Conservation (phyloP, 2,888 invertebrate species). For the Synanthedon tipuliformis region DNA sequence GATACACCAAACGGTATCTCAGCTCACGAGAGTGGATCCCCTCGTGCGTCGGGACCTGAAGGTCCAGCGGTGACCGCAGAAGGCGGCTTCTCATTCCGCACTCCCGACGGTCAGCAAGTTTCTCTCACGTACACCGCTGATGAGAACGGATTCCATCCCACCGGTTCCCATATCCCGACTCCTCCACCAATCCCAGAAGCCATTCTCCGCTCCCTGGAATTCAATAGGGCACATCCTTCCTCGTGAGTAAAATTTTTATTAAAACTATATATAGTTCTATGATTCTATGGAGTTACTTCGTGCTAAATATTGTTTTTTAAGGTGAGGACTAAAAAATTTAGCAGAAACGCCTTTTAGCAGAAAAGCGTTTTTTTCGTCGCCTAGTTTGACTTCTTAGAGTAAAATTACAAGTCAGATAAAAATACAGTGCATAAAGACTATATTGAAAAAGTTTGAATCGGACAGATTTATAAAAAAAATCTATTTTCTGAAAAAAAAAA, state of each 20-base stretch:
- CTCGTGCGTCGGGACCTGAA: conserved; percentile 69
- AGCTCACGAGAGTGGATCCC: conserved; percentile 69
- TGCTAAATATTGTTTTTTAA: too few species aligned
- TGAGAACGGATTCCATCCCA: conserved; percentile 77
- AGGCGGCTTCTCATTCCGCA: conserved; percentile 75
- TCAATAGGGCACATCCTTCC: conserved; percentile 32
- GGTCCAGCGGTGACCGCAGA: conserved; percentile 71
- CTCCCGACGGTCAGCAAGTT: conserved; percentile 75
- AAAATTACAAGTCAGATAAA: too few species aligned
- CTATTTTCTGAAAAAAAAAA: too few species aligned
- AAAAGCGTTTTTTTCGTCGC: too few species aligned
- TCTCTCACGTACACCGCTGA: conserved; percentile 76
- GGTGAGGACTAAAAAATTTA: too few species aligned
- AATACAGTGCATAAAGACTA: too few species aligned
- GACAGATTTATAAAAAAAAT: too few species aligned
- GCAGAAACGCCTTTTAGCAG: too few species aligned
- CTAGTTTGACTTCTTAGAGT: too few species aligned
- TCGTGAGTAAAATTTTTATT: not conserved
- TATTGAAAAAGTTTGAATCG: too few species aligned
- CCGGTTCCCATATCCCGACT: conserved; percentile 70
- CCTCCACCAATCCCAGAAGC: conserved; percentile 72
- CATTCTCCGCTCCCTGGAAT: conserved; percentile 63
- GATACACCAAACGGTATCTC: conserved; percentile 76
- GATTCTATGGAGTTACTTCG: too few species aligned
- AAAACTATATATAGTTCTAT: too few species aligned